phyloP scores from a whole-genome alignment of 2,797 vertebrate genomes.

The Myiotriccus ornatus region DNA sequence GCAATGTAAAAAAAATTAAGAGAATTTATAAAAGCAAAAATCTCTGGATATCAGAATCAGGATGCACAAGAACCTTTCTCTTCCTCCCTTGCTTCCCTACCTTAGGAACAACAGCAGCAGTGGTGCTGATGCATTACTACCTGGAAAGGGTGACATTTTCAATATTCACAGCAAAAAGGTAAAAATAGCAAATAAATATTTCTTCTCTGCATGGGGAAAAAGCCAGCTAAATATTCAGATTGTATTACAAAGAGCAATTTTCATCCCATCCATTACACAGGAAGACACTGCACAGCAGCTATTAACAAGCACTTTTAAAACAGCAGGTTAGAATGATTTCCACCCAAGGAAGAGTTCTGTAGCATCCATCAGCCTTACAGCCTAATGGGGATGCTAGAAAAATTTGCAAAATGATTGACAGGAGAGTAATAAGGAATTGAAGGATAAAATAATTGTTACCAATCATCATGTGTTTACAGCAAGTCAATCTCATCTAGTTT shows the following conservation, averaged over 20 bases:
- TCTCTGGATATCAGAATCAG: not conserved
- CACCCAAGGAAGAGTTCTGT: not conserved
- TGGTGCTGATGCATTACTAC: not conserved
- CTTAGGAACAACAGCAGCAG: not conserved
- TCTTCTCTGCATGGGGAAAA: not conserved
- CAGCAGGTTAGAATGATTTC: not conserved
- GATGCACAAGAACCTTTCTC: not conserved
- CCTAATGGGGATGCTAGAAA: not conserved
- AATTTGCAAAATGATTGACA: not conserved
- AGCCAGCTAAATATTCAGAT: not conserved
- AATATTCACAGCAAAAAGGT: not conserved
- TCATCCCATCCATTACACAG: not conserved
- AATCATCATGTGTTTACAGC: not conserved
- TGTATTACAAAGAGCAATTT: not conserved
- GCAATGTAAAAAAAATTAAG: not conserved
- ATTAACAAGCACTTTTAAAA: not conserved
- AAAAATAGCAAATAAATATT: not conserved
- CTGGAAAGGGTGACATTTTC: not conserved
- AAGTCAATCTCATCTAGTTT: not conserved
- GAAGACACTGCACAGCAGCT: not conserved
- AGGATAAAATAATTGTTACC: not conserved
- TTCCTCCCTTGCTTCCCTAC: not conserved
- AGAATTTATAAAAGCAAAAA: not conserved
- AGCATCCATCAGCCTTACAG: not conserved
- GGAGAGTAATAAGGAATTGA: not conserved